Conservation (phyloP, 2,113 vertebrate genomes). For the Acrocephalus kingi region DNA sequence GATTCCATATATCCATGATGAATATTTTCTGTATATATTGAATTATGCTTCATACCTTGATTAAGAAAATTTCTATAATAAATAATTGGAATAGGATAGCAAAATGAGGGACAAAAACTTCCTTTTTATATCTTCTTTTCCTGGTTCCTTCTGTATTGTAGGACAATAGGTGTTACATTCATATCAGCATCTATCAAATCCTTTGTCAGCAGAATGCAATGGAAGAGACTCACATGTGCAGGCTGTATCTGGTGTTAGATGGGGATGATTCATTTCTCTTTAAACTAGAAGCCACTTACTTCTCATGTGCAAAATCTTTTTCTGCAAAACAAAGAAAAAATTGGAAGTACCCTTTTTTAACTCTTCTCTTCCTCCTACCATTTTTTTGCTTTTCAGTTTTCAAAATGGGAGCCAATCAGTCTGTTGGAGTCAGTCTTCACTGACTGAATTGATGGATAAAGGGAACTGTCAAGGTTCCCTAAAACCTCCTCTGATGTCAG, state of each 20-base stretch:
- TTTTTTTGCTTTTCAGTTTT: neutral
- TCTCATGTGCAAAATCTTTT: neutral
- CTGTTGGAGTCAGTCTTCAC: neutral
- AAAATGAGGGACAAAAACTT: neutral
- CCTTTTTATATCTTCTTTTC: neutral
- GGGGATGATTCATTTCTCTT: neutral
- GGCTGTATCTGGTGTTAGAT: neutral
- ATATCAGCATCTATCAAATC: neutral
- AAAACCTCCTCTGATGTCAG: neutral
- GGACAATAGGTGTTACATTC: neutral
- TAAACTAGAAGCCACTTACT: neutral
- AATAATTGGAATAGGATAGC: neutral
- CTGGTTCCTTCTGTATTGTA: neutral
- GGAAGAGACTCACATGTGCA: neutral
- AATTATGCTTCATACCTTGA: neutral
- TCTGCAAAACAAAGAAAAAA: neutral
- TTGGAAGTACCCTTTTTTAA: neutral
- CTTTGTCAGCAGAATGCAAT: neutral
- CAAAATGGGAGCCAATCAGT: neutral
- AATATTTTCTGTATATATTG: neutral
- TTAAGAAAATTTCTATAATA: neutral
- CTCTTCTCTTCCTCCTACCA: neutral
- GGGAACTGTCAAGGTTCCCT: neutral
- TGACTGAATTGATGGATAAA: neutral
- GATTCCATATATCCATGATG: accelerated